Conservation (phyloP, 35 echinoderm and acorn worm genomes). For the Ophioderma brevispina region DNA sequence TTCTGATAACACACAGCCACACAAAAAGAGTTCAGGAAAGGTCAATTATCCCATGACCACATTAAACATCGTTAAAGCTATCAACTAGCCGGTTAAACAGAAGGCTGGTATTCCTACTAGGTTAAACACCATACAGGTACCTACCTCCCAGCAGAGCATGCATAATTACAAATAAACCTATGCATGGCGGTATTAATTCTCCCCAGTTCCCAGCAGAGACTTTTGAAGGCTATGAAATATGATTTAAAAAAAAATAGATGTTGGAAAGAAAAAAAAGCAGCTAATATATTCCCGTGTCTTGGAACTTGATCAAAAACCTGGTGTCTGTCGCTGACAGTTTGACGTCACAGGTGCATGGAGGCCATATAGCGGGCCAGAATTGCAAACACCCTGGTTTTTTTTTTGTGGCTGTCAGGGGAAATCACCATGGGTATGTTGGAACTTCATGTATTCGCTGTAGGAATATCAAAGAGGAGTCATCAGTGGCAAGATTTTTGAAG, state of each 20-base stretch:
- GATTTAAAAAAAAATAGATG: not conserved
- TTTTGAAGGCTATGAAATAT: not conserved
- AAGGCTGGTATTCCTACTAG: not conserved
- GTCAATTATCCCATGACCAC: not conserved
- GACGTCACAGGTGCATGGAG: not conserved
- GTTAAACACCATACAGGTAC: not conserved
- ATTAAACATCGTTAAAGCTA: not conserved
- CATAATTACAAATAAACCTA: not conserved
- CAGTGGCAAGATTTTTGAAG: not conserved
- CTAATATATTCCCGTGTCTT: constrained; percentile 2
- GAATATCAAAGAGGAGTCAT: not conserved
- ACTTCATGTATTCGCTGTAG: not conserved
- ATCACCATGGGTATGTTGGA: not conserved
- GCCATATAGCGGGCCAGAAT: not conserved
- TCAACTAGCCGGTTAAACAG: not conserved
- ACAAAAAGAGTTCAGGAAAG: not conserved
- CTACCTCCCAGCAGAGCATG: not conserved
- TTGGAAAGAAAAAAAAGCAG: not conserved
- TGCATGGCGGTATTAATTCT: not conserved
- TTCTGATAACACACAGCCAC: not conserved
- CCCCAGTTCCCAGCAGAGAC: not conserved
- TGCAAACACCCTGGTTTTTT: not conserved
- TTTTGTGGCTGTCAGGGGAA: constrained; percentile 1
- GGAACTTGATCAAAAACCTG: constrained; percentile 1
- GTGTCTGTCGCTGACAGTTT: constrained; percentile 1